These are phyloP conservation scores for Apamea monoglypha DNA, from an alignment of 2,888 invertebrate genomes.

Conservation along the genomic window DNA sequence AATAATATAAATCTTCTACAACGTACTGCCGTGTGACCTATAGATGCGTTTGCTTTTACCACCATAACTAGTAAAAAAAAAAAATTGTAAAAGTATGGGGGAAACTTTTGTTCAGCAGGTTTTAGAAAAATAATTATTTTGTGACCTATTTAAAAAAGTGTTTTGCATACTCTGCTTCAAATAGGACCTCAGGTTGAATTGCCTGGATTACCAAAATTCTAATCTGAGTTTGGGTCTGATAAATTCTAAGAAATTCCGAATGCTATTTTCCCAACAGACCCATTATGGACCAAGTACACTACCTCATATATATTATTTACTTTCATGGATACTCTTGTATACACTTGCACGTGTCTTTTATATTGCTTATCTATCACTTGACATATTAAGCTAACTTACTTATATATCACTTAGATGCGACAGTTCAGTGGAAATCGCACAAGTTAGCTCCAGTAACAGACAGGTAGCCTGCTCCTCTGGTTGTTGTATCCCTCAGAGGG, in stretches of 20 bases:
- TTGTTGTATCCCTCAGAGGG: conserved; percentile 38
- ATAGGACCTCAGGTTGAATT: background rate
- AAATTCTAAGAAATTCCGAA: background rate
- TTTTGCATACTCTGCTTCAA: background rate
- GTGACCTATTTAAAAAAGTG: background rate
- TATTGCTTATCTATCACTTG: conserved; percentile 8
- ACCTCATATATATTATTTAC: background rate
- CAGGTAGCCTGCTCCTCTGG: conserved; percentile 23
- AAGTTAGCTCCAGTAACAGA: conserved; percentile 39
- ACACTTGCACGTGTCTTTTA: background rate
- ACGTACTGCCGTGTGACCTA: background rate
- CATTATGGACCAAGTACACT: background rate
- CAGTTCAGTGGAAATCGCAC: conserved; percentile 33
- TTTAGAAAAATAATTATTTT: background rate
- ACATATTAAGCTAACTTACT: conserved; percentile 1
- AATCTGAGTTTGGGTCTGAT: background rate
- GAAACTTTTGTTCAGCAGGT: background rate
- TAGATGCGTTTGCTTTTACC: background rate
- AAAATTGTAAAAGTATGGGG: background rate
- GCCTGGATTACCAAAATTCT: background rate
- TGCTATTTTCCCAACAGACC: background rate
- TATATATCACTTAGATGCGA: conserved; percentile 20
- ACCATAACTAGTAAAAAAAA: background rate
- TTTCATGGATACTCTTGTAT: background rate
- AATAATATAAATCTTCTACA: background rate